These are phyloP conservation scores for Oceanodroma leucorhoa DNA, from an alignment of 2,797 vertebrate genomes.

Conservation along the genomic window DNA sequence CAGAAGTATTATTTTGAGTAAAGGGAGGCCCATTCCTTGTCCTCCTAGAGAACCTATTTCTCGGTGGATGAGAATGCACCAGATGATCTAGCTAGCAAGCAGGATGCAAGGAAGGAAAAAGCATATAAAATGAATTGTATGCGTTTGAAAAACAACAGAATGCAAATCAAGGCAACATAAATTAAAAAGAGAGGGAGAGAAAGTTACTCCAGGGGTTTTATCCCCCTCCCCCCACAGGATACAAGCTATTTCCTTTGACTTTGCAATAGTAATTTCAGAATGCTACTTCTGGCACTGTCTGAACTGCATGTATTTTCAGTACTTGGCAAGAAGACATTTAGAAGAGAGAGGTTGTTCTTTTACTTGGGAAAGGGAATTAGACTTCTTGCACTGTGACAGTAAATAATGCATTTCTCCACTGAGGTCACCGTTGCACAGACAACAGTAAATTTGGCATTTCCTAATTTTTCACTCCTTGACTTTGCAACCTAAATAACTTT, in stretches of 20 bases:
- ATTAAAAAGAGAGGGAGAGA: constrained; percentile 12
- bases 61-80: background rate
- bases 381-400: background rate
- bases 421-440: background rate
- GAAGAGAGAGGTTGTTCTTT: constrained; percentile 12
- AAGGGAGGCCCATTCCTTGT: background rate
- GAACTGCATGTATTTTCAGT: constrained; percentile 30
- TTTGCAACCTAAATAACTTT: constrained; percentile 20
- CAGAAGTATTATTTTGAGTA: background rate
- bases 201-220: constrained; percentile 18
- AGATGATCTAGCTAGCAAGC: background rate
- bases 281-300: constrained; percentile 44
- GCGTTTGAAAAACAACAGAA: constrained; percentile 36
- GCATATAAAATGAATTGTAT: background rate
- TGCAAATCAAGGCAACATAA: constrained; percentile 40
- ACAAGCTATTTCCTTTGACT: constrained; percentile 54
- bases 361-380: background rate
- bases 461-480: constrained; percentile 12
- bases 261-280: constrained; percentile 46
- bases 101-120: background rate
- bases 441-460: constrained; percentile 2
- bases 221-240: constrained; percentile 47
- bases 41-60: background rate
- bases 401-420: background rate
- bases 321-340: constrained; percentile 38